Evolutionary conservation across 2,888 invertebrate genomes (phyloP), one percentile per base, ranked within the genome.

Genomic region (Parnassius apollo): DNA sequence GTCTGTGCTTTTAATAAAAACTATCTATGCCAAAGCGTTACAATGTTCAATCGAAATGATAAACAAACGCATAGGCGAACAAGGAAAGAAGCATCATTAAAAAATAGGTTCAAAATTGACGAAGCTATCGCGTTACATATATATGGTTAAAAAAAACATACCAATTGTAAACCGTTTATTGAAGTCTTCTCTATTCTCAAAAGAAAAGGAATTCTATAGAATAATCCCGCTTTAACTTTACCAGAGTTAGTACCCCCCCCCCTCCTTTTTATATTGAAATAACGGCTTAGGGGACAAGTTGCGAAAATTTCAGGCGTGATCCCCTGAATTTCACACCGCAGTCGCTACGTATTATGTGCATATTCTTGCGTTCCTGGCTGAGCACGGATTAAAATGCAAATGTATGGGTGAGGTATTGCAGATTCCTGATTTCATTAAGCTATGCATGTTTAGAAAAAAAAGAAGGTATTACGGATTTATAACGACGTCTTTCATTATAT

Each of bases 281-380:
- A 46, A 46, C 52, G 52, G 45, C 25, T 57, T 51, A 48, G 44
- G 56, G 62, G 61, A 42, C 53, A 61, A 45, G 59, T 59, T 66
- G 64, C 63, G 59, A 65, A 62, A 66, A 67, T 62, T 64, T 57
- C 61, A 55, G 49, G 58, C 57, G 59, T 63, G 12, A 61, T 64
- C 1, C 56, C 49, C 35, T 57, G 49, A 49, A 49, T 8, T 49
- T 13, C 49, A 49, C 52, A 64, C 56, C 61, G 62, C 59, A 66
- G 62, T 59, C 57, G 46, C 59, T 54, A 62, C 65, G 67, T 66
- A 67, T 68, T 69, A 68, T 70, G 70, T 67, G 68, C 68, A 70
- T 69, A 70, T 65, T 68, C 65, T 45, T 46, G 61, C 56, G 63
- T 65, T 65, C 69, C 63, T 64, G 64, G 62, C 48, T 65, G 61